A percentile compares a stretch with the other conserved stretches of the same genome.
These are phyloP conservation scores for Cyrtorhinus lividipennis DNA, from an alignment of 1,140 invertebrate species.

Conservation along the genomic window DNA sequence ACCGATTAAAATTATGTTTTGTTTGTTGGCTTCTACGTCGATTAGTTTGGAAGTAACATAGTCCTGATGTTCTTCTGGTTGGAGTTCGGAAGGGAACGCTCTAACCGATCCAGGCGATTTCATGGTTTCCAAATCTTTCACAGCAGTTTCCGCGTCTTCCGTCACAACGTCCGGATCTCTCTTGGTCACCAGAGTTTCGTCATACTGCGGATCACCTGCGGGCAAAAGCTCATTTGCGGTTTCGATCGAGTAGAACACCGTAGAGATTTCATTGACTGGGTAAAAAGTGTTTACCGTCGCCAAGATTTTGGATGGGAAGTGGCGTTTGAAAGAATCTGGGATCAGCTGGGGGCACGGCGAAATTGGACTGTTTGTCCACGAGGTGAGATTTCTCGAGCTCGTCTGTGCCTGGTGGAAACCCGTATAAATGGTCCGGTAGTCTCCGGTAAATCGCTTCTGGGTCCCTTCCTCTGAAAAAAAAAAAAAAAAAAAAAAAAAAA, in stretches of 20 bases:
- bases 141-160: background rate
- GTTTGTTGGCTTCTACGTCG: background rate
- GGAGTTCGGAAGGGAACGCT: background rate
- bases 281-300: background rate
- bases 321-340: constrained; percentile 14
- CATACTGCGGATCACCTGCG: background rate
- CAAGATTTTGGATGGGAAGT: background rate
- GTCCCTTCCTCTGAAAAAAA: background rate
- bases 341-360: constrained; percentile 18
- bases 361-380: background rate
- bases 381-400: background rate
- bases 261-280: background rate
- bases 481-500: too few species aligned
- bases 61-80: background rate
- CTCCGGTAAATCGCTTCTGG: background rate
- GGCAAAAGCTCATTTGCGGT: background rate
- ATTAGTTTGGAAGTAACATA: background rate
- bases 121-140: background rate
- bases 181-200: background rate
- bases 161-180: background rate
- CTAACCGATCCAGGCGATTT: background rate
- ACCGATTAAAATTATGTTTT: constrained; percentile 12
- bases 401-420: background rate
- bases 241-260: background rate
- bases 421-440: background rate